phyloP scores from a whole-genome alignment of 2,888 invertebrate genomes.

The Drosophila recens region DNA sequence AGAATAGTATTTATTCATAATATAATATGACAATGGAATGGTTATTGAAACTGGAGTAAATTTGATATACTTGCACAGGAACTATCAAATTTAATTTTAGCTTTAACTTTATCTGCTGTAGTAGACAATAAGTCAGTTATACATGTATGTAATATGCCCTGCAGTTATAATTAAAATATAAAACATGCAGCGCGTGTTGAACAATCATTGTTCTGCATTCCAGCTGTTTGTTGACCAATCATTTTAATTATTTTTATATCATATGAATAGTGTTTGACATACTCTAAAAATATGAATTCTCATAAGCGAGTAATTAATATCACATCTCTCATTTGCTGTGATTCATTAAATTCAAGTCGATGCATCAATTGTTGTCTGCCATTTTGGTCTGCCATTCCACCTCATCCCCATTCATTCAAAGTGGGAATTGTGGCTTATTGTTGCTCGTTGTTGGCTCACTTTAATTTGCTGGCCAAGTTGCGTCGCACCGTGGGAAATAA shows the following conservation, averaged over 20 bases:
- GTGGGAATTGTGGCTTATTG: slow-evolving; percentile 1
- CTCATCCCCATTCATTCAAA: not conserved
- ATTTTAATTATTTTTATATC: slow-evolving; percentile 22
- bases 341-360: not conserved
- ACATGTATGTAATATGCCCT: slow-evolving; percentile 21
- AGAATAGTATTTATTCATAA: no score
- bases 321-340: not conserved
- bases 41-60: no score
- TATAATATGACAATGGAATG: no score
- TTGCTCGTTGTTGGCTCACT: not conserved
- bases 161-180: slow-evolving; percentile 69
- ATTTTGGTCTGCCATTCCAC: not conserved
- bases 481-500: slow-evolving; percentile 9
- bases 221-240: slow-evolving; percentile 25
- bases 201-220: not conserved
- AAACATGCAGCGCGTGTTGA: slow-evolving; percentile 14
- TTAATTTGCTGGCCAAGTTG: slow-evolving; percentile 28
- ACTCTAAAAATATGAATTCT: not conserved
- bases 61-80: no score
- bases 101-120: not conserved
- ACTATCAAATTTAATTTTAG: not conserved
- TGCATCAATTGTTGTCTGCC: slow-evolving; percentile 12
- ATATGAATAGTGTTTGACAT: slow-evolving; percentile 3
- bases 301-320: not conserved
- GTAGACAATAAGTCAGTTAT: not conserved